These are phyloP conservation scores for Phaethon lepturus DNA, from an alignment of 2,113 vertebrate species.

Conservation along the genomic window DNA sequence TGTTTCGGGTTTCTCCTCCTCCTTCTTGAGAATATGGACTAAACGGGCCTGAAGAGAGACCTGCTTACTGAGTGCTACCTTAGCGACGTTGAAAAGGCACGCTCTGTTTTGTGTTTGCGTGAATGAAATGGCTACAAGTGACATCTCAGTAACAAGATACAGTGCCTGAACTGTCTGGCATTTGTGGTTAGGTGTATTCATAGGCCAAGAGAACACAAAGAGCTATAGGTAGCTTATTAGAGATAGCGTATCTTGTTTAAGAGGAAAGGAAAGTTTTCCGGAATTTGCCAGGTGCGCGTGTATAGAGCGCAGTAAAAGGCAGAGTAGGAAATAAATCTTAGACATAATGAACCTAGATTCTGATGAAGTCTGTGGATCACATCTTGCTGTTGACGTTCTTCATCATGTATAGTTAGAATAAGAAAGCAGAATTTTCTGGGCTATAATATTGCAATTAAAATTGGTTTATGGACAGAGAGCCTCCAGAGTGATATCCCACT, in stretches of 20 bases:
- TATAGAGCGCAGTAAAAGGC: neutral
- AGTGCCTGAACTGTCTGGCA: neutral
- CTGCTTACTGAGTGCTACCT: neutral
- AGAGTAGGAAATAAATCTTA: neutral
- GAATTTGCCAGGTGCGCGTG: neutral
- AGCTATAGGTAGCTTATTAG: neutral
- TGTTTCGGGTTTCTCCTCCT: neutral
- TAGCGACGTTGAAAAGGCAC: neutral
- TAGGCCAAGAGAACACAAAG: neutral
- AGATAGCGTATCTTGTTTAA: neutral
- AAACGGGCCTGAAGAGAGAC: neutral
- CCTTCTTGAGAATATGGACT: neutral
- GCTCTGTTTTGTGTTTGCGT: neutral
- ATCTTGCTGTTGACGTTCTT: neutral
- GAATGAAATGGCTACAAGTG: neutral
- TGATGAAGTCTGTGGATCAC: neutral
- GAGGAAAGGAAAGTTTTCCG: neutral
- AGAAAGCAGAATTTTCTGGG: conserved; percentile 2
- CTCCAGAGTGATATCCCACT: conserved; percentile 36
- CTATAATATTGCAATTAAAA: conserved; percentile 40
- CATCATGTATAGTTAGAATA: neutral
- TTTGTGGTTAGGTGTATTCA: neutral
- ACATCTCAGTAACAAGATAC: neutral
- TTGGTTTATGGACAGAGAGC: conserved; percentile 49
- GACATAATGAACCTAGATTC: neutral